A percentile compares a stretch with the other conserved stretches of the same genome.
These are phyloP conservation scores for Rachycentron canadum DNA, from an alignment of 2,797 vertebrate genomes.

Conservation along the genomic window DNA sequence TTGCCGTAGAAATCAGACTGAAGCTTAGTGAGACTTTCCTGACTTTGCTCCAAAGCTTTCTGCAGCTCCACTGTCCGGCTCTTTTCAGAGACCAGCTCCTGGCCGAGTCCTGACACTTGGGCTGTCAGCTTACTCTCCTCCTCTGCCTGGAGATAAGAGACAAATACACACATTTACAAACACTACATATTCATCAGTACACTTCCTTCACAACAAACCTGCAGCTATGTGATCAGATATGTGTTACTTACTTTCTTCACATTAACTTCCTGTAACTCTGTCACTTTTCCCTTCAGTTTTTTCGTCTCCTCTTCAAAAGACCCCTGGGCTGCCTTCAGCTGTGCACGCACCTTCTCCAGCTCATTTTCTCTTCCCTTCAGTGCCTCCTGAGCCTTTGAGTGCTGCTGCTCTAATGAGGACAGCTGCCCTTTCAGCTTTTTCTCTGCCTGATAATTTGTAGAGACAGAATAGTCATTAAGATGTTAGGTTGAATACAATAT, in stretches of 20 bases:
- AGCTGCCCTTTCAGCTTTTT: constrained; percentile 87
- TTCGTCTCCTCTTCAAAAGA: constrained; percentile 88
- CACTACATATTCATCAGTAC: not conserved
- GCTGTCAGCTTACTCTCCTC: constrained; percentile 88
- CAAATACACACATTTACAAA: not conserved
- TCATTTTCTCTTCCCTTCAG: constrained; percentile 90
- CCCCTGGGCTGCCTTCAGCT: constrained; percentile 87
- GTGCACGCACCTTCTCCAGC: constrained; percentile 86
- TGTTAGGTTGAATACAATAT: constrained; percentile 2
- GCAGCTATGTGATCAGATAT: not conserved
- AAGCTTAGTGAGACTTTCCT: constrained; percentile 85
- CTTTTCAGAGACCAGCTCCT: constrained; percentile 87
- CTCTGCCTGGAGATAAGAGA: constrained; percentile 83
- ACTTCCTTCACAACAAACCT: not conserved
- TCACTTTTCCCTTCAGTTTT: constrained; percentile 86
- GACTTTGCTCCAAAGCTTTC: constrained; percentile 82
- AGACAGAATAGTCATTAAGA: constrained; percentile 11
- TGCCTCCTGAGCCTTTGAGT: constrained; percentile 82
- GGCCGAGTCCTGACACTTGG: constrained; percentile 82
- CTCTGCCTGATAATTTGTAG: constrained; percentile 82
- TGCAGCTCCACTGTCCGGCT: constrained; percentile 85
- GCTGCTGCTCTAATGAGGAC: constrained; percentile 83
- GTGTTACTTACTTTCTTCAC: constrained; percentile 86
- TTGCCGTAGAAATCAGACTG: constrained; percentile 95
- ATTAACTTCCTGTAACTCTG: constrained; percentile 85